Evolutionary conservation across 2,888 invertebrate genomes (phyloP), one percentile per base, ranked within the genome.

Genomic region (Gymnocheta viridis): DNA sequence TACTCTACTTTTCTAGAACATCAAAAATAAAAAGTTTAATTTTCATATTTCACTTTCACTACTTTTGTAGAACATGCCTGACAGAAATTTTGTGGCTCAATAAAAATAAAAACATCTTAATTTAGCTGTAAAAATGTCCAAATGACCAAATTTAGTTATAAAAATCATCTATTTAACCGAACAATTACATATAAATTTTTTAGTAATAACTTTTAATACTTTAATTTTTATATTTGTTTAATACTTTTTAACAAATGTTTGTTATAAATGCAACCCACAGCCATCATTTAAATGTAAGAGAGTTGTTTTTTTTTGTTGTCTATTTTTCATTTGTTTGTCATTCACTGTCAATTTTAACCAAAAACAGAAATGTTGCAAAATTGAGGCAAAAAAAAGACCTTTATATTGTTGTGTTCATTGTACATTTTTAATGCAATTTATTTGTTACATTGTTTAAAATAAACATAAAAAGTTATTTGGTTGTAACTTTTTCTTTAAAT

Each of bases 401-500:
- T 47, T n/a, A 24, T 47, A 27, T 35, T 62, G 22, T 3, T 49
- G 51, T 49, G n/a, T 51, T 62, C 44, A 32, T 69, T 62, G 44
- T 79, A 72, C 72, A 79, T 64, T 64, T 79, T 79, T 79, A 72
- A 72, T 72, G 79, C 62, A 79, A 79, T 79, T 70, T 70, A 79
- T 72, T 47, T 72, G 79, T 72, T 72, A 64, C 54, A 47, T 44
- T 78, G 60, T 60, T 60, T 9, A 24, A 56, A 51, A 38, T 27
- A 62, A 47, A 60, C 5, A 17, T 7, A 51, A 62, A 79, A 79
- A 66, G 24, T 72, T 72, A 27, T 64, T 47, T 41, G 35, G n/a
- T 58, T 35, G 44, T 17, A 29, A 54, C 14, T 44, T 79, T 54
- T 66, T 76, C 32, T 44, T 44, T 67, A 58, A 44, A 72, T 12